Evolutionary conservation across 2,113 vertebrate genomes (phyloP), one percentile per base, ranked within the genome.

Genomic region (Chamaea fasciata): DNA sequence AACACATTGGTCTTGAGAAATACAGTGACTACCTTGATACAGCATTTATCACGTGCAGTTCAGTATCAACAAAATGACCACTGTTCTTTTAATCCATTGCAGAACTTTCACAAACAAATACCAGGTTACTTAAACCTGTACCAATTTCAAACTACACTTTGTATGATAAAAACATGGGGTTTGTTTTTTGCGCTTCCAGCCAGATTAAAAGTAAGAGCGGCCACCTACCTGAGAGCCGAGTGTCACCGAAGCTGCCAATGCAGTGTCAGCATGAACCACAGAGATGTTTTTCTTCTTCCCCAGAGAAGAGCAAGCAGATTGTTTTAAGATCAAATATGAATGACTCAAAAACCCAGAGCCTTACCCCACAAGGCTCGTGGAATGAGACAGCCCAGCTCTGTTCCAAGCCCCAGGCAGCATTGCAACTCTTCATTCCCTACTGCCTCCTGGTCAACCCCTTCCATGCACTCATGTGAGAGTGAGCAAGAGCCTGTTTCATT

Each of bases 391-490:
- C 39, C 11, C 64, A 57, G 46, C 47, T 67, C 69, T 44, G 5
- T 15, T 52, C 68, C 59, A 11, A 12, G 49, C 73, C 63, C 77
- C 49, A 44, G 57, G 42, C 71, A 70, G 41, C 1, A 39, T 1
- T 41, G 23, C 26, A 49, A 9, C 20, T 50, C 52, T 44, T 28
- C 15, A 24, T 1, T 44, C 30, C 0, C 4, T 26, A 31, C 13
- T 2, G 14, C 11, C 8, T 2, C 3, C 14, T 6, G 15, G 23
- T 21, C 73, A 76, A 33, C 12, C 24, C 27, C n/a, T 24, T 59
- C 44, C 23, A 5, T 0, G 1, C 68, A 10, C 5, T 23, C 67
- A 6, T 13, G 15, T 0, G 0, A 55, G 31, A 1, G 10, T 47
- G 20, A 92, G 33, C 23, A 2, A 0, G 4, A 55, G 20, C 31